Evolutionary conservation across 2,797 vertebrate species (phyloP).

Genomic region (Sarcoramphus papa): DNA sequence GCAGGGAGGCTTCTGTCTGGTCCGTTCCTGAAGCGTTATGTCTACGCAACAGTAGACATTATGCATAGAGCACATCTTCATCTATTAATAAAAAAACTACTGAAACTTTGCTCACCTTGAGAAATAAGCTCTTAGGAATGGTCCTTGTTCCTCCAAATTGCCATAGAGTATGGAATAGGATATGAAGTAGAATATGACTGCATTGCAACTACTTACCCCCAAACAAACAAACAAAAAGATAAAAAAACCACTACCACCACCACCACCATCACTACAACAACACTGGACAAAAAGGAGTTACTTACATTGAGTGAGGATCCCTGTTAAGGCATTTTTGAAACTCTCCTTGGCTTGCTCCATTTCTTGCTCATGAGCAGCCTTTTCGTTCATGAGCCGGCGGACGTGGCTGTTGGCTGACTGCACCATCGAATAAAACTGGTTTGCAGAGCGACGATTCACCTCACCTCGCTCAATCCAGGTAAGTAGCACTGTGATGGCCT

Average conservation of each 20-base stretch:
- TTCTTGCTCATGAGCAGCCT: slow-evolving; percentile 89
- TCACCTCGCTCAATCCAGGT: slow-evolving; percentile 95
- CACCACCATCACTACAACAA: slow-evolving; percentile 30
- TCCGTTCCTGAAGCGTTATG: background rate
- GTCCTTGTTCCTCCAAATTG: slow-evolving; percentile 73
- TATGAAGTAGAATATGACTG: slow-evolving; percentile 69
- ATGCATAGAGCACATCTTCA: background rate
- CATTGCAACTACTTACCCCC: slow-evolving; percentile 78
- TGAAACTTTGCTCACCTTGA: slow-evolving; percentile 78
- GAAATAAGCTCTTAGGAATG: slow-evolving; percentile 72
- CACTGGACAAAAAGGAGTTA: slow-evolving; percentile 43
- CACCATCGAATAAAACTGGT: slow-evolving; percentile 97
- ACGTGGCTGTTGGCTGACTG: slow-evolving; percentile 94
- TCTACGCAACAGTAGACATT: background rate
- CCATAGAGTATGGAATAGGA: slow-evolving; percentile 67
- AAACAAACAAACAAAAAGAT: slow-evolving; percentile 50
- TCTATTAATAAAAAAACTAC: slow-evolving; percentile 57
- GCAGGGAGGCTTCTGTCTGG: background rate
- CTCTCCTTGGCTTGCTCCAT: slow-evolving; percentile 90
- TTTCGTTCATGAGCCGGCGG: slow-evolving; percentile 90
- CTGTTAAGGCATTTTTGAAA: slow-evolving; percentile 89
- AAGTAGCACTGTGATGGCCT: slow-evolving; percentile 86
- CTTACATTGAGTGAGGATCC: slow-evolving; percentile 96
- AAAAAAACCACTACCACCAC: slow-evolving; percentile 57
- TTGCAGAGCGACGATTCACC: slow-evolving; percentile 89